Base-by-base conservation (phyloP, 1,140 invertebrate species). In the Lepidurus apus region DNA sequence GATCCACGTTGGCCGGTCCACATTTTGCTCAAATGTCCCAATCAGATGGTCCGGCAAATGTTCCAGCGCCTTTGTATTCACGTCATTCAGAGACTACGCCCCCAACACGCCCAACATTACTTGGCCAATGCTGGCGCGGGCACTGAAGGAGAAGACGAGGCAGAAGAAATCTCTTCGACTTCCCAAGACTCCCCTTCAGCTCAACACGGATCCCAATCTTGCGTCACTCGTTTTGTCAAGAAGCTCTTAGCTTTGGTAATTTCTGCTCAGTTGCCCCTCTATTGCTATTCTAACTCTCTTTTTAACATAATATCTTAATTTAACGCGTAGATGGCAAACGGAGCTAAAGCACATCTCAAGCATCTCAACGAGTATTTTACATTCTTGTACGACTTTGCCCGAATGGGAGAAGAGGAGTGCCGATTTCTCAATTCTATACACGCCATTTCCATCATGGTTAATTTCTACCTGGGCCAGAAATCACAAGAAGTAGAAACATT, bases 1-100 rank as follows among this genome's bases (percentile, higher is more conserved):
- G 92, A 96, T 85, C 94, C 93, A 26, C 96, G 94, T 92, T 98
- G 96, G 96, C 94, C 94, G 1, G 91, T 97, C 80, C 94, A 97
- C 86, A 95, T 96, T 80, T 87, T 98, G 82, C 93, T 98, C 83
- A 95, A 95, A 86, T 98, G 96, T 87, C 95, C 95, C 7, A 97
- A 96, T 88, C 94, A 96, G 87, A 95, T 96, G 90, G 94, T 97
- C 44, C 88, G 95, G 76, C 95, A 97, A 87, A 96, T 96, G 93
- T 95, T 94, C 85, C 95, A 96, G 86, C 89, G 95, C 82, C 87
- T 98, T 76, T 94, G 95, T 81, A 95, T 97, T 84, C 95, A 97
- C 85, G 95, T 97, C 26, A 95, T 97, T 84, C 93, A 94, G 84
- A 90, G 94, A 83, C 86, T 97, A 78, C 91, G 93, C 53, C 53